Evolutionary conservation across 1,140 invertebrate genomes (phyloP), one percentile per base, ranked within the genome.

Genomic region (Ostrea edulis): DNA sequence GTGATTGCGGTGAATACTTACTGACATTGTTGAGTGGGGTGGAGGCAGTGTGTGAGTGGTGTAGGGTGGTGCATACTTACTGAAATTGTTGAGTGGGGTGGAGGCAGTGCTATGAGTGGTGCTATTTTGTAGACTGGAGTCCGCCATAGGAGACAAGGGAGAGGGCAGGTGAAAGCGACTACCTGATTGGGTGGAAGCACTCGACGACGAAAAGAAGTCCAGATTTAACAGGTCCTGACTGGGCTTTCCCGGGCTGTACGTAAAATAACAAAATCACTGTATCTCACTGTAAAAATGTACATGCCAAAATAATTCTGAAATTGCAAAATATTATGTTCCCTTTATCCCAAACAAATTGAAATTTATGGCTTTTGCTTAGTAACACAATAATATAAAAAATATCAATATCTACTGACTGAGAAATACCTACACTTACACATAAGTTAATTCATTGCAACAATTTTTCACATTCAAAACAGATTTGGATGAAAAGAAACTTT

Each of bases 121-220:
- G 90, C 89, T 92, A 29, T 86, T 90, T 68, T 89, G 68, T 85
- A 88, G 55, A 86, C 62, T 51, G 44, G 82, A 84, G 86, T 94
- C 92, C 86, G 91, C 91, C 86, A 92, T 88, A 7, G 92, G 92
- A 55, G 92, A 93, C n/a, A 94, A 86, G 8, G 94, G 93, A 9
- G 94, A 94, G n/a, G 93, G 94, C 11, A 94, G 89, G 77, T 90
- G 91, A 81, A 91, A 90, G 25, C 95, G 97, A 17, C 92, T 97
- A 20, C 95, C 97, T 71, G 97, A 97, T 8, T 98, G 98, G 71
- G 98, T 98, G 17, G 98, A 97, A 84, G 98, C 97, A 95, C 97
- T 98, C 82, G 97, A 98, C 62, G 95, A 95, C 90, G 97, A 97
- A 92, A 97, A 96, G 90, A 97, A 96, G 95, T 96, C 97, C 87